Evolutionary conservation across 1,140 invertebrate species (phyloP).

Genomic region (Psix sp.): DNA sequence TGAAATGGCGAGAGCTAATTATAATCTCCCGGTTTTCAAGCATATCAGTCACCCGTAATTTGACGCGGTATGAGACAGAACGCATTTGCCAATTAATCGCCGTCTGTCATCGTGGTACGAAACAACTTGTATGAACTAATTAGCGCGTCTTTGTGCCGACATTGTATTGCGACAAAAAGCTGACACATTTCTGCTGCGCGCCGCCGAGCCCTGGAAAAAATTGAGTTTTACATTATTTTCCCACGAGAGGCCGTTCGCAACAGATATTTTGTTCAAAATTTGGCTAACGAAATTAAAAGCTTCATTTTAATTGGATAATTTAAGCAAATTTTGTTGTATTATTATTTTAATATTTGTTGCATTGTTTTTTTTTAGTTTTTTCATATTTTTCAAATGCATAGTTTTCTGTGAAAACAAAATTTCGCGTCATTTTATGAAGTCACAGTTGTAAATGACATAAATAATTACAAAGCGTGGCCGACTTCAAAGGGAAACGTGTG

Average conservation of each 20-base stretch:
- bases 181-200: constrained; percentile 7
- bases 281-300: too few relatives aligned
- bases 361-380: too few relatives aligned
- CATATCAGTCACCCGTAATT: constrained; percentile 41
- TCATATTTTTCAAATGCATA: neutral
- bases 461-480: constrained; percentile 28
- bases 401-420: neutral
- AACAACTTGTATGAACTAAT: constrained; percentile 69
- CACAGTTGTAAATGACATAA: constrained; percentile 37
- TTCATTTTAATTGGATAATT: too few relatives aligned
- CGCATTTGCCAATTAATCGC: constrained; percentile 65
- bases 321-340: too few relatives aligned
- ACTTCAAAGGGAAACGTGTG: constrained; percentile 53
- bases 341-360: too few relatives aligned
- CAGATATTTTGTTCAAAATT: too few relatives aligned
- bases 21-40: constrained; percentile 44
- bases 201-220: too few relatives aligned
- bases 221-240: too few relatives aligned
- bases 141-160: constrained; percentile 52
- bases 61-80: constrained; percentile 45
- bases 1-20: constrained; percentile 30
- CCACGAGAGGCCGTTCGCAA: too few relatives aligned
- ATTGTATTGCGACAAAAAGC: constrained; percentile 36
- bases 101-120: constrained; percentile 33
- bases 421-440: neutral